Evolutionary conservation across 2,113 vertebrate species (phyloP).

Genomic region (Equus przewalskii): DNA sequence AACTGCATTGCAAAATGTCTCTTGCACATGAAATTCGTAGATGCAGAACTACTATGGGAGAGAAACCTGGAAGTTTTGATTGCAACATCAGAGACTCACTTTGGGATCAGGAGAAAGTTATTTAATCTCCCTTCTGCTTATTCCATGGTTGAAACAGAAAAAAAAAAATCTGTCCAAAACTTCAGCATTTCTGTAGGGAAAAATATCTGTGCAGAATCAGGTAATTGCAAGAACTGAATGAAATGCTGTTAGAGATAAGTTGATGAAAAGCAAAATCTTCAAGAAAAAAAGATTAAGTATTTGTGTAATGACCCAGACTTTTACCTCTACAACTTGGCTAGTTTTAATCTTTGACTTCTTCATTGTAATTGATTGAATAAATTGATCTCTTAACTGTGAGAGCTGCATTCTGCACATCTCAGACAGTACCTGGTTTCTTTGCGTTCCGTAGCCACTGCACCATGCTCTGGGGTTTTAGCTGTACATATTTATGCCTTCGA

Average conservation of each 20-base stretch:
- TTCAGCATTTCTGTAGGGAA: background rate
- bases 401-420: background rate
- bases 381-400: conserved; percentile 44
- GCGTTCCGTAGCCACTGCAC: background rate
- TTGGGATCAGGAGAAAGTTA: background rate
- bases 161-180: background rate
- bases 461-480: conserved; percentile 30
- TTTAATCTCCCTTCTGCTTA: background rate
- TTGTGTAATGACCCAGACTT: background rate
- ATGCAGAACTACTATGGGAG: background rate
- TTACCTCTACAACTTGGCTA: conserved; percentile 18
- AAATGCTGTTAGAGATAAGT: background rate
- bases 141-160: background rate
- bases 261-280: background rate
- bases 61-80: background rate
- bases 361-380: conserved; percentile 68
- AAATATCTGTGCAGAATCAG: background rate
- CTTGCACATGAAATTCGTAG: background rate
- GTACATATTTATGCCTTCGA: conserved; percentile 67
- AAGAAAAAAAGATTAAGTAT: background rate
- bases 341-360: conserved; percentile 54
- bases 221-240: background rate
- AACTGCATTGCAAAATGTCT: background rate
- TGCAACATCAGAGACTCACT: background rate
- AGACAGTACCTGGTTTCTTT: background rate